A percentile compares a stretch with the other conserved stretches of the same genome.
Conservation (phyloP, 2,888 invertebrate species). For the Eupithecia tripunctaria region DNA sequence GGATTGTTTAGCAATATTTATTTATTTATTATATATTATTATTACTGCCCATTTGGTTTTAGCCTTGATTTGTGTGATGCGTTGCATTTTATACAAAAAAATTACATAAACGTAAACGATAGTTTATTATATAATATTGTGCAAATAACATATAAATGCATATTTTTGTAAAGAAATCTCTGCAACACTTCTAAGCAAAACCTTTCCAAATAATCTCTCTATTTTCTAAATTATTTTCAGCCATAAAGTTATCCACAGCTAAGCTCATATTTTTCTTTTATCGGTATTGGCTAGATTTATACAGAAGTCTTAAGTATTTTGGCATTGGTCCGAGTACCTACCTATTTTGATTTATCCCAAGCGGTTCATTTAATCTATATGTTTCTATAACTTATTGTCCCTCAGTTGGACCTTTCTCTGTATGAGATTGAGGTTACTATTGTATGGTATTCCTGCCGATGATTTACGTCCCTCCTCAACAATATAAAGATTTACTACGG, state of each 20-base stretch:
- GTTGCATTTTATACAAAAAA: not conserved
- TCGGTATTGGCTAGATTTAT: slow-evolving; percentile 25
- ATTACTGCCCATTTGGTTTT: no score
- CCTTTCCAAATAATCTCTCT: not conserved
- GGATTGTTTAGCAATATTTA: no score
- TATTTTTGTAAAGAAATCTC: not conserved
- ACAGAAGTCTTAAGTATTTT: slow-evolving; percentile 44
- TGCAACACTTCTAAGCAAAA: not conserved
- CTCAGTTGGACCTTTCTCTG: slow-evolving; percentile 38
- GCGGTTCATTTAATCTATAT: slow-evolving; percentile 45
- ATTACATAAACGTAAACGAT: no score
- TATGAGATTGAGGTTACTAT: slow-evolving; percentile 37
- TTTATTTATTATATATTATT: no score
- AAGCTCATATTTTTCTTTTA: slow-evolving; percentile 22
- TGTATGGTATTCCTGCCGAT: slow-evolving; percentile 32
- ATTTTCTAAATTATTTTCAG: not conserved
- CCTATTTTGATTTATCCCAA: slow-evolving; percentile 46
- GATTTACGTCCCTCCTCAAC: slow-evolving; percentile 32
- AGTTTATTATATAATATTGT: no score
- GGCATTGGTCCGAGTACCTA: slow-evolving; percentile 46
- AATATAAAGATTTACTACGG: slow-evolving; percentile 29
- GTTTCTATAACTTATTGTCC: slow-evolving; percentile 42
- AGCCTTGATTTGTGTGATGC: no score
- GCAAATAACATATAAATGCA: not conserved
- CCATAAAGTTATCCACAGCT: not conserved